Base-by-base conservation (phyloP, 2,797 vertebrate genomes). In the Cercopithecus neglectus region DNA sequence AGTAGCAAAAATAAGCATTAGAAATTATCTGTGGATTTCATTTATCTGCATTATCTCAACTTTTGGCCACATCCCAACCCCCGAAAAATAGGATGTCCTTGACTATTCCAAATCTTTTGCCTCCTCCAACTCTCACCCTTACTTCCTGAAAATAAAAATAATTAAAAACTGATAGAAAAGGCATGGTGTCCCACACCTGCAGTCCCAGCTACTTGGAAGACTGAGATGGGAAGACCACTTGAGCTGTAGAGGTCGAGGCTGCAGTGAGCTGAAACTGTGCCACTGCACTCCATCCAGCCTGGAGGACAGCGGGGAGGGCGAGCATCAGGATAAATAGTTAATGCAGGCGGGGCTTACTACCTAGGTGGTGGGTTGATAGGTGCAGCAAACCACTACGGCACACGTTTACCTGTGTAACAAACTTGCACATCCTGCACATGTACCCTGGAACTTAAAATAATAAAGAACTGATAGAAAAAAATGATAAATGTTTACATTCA, bases 21-120 rank as follows among this genome's bases (percentile, higher is more conserved):
- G 14, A 26, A 82, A 75, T 95, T 87, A 84, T 75, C 53, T 95
- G 26, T 70, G 9, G 1, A 24, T 93, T 89, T 96, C 33, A 76
- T 86, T 83, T 80, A 50, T 93, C 57, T 78, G 8, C 19, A 19
- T 93, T 24, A 80, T 57, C 30, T 92, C 26, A 75, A 70, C 64
- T 44, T 86, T 67, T 59, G 67, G 13, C 30, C 44, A 76, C 14
- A 67, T 83, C 22, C 6, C 17, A 24, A 74, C 8, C 0, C 17
- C 21, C 39, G 22, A 36, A 24, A 88, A 82, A 96, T 33, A 81
- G 33, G 24, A 41, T 74, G 26, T 9, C 22, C 26, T 78, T 72
- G 30, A 59, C 26, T 50, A 16, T 93, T 95, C 28, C 41, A 89
- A 91, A 61, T 1, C 1, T 59, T 84, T 88, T 64, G 8, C 16